phyloP scores from a whole-genome alignment of 2,113 vertebrate species.

The Phocoena phocoena region DNA sequence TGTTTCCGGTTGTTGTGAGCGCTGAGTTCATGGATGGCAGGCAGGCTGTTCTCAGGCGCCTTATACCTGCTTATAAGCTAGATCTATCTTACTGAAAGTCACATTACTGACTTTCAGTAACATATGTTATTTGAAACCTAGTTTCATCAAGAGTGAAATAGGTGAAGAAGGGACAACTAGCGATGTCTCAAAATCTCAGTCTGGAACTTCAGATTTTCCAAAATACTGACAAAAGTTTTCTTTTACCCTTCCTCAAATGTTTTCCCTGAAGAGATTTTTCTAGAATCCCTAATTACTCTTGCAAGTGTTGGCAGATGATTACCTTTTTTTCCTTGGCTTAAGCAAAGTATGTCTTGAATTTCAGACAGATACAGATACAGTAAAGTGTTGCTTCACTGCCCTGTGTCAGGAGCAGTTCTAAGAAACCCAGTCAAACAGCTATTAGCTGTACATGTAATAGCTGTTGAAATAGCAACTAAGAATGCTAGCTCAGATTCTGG shows the following conservation, averaged over 20 bases:
- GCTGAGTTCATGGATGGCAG: accelerated
- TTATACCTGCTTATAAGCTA: neutral
- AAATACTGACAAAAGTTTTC: neutral
- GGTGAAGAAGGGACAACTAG: neutral
- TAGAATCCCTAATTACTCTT: neutral
- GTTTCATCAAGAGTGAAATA: neutral
- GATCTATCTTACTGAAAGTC: too few species aligned
- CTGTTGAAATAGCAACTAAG: conserved; percentile 20
- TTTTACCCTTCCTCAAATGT: neutral
- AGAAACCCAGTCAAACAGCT: neutral
- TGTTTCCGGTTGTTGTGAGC: neutral
- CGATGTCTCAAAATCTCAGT: neutral
- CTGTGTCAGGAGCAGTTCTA: neutral
- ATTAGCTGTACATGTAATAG: neutral
- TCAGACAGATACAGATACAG: neutral
- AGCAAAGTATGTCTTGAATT: neutral
- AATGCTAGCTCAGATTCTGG: neutral
- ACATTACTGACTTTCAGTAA: neutral
- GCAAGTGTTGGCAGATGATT: neutral
- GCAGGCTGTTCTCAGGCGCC: accelerated
- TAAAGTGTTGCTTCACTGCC: neutral
- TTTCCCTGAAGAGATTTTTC: neutral
- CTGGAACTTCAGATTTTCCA: neutral
- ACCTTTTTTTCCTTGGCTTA: neutral
- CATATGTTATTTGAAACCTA: neutral